These are phyloP conservation scores for Erethizon dorsatum DNA, from an alignment of 2,797 vertebrate species.

Conservation along the genomic window DNA sequence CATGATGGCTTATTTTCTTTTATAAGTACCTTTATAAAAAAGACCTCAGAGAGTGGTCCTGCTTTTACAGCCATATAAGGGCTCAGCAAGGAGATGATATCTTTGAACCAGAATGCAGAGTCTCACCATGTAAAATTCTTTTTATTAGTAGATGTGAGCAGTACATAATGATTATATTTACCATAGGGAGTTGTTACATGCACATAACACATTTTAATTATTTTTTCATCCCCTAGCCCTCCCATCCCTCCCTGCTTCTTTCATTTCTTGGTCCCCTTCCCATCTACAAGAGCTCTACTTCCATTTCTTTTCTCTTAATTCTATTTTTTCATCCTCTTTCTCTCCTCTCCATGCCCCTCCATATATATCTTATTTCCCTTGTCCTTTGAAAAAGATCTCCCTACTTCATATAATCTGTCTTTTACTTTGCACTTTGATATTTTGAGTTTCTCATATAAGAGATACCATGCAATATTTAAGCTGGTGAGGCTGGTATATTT, in stretches of 20 bases:
- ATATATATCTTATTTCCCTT: not conserved
- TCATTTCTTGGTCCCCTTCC: not conserved
- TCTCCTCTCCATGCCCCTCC: not conserved
- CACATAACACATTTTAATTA: not conserved
- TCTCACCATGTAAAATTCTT: not conserved
- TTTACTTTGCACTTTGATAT: not conserved
- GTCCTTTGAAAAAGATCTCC: not conserved
- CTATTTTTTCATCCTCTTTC: not conserved
- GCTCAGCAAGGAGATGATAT: not conserved
- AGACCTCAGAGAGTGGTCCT: not conserved
- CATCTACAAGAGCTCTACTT: not conserved
- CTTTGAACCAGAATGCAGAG: not conserved
- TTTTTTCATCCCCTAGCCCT: not conserved
- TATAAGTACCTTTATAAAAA: not conserved
- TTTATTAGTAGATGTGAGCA: not conserved
- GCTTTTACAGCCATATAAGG: not conserved
- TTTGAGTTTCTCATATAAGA: not conserved
- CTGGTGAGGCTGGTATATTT: not conserved
- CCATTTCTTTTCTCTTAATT: not conserved
- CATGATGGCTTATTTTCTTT: not conserved
- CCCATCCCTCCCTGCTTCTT: not conserved
- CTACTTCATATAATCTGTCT: not conserved
- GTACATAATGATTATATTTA: not conserved
- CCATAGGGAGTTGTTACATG: not conserved
- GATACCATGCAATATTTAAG: not conserved